phyloP scores from a whole-genome alignment of 2,113 vertebrate genomes.

The Callithrix jacchus region DNA sequence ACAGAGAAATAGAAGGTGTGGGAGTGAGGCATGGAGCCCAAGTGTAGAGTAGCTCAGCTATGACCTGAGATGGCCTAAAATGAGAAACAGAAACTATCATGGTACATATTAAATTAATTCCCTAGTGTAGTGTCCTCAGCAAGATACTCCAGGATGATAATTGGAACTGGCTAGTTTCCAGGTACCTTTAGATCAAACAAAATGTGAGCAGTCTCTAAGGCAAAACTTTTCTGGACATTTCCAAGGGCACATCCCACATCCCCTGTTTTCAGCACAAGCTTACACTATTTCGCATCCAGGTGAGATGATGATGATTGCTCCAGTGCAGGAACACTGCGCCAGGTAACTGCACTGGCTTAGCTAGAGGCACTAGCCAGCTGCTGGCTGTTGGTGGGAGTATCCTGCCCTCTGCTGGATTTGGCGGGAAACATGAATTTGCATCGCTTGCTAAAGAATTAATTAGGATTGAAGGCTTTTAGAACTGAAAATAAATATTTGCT shows the following conservation, averaged over 20 bases:
- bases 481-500: constrained; percentile 58
- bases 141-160: background rate
- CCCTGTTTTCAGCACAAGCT: background rate
- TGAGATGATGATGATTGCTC: background rate
- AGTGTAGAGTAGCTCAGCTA: background rate
- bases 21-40: fast-evolving
- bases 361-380: background rate
- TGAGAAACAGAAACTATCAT: background rate
- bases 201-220: background rate
- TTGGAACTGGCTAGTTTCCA: constrained; percentile 1
- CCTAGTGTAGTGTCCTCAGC: background rate
- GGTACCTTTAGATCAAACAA: background rate
- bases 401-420: constrained; percentile 72
- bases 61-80: background rate
- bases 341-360: background rate
- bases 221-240: background rate
- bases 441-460: constrained; percentile 2
- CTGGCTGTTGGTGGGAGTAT: background rate
- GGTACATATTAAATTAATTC: background rate
- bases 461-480: background rate
- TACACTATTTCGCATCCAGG: background rate
- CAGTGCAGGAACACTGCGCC: background rate
- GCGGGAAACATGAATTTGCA: background rate
- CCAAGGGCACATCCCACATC: background rate
- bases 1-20: background rate